phyloP scores from a whole-genome alignment of 2,888 invertebrate genomes.

The Trypoxylon attenuatum region DNA sequence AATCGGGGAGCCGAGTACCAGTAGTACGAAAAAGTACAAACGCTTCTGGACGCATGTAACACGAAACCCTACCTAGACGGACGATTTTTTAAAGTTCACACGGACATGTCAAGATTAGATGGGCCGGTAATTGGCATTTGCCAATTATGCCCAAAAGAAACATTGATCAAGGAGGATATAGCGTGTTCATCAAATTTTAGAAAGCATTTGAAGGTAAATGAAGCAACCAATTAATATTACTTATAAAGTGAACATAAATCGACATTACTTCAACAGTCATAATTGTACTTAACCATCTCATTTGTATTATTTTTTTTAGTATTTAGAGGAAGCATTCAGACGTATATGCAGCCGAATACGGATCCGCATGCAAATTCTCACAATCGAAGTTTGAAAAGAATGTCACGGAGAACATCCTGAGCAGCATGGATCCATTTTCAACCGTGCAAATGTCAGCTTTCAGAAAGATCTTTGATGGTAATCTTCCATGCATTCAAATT shows the following conservation, averaged over 20 bases:
- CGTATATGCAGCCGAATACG: neutral
- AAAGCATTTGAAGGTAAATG: neutral
- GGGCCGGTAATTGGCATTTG: neutral
- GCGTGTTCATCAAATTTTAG: neutral
- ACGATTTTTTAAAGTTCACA: neutral
- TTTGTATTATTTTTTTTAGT: neutral
- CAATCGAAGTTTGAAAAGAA: neutral
- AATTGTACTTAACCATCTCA: neutral
- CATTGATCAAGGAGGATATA: neutral
- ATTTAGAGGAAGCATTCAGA: neutral
- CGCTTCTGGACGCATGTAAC: neutral
- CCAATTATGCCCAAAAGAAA: neutral
- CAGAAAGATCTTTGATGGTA: neutral
- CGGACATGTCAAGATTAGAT: neutral
- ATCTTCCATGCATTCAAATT: neutral
- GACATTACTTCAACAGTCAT: no score
- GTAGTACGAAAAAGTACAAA: neutral
- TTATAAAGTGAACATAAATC: no score
- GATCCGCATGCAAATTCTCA: neutral
- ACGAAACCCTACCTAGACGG: neutral
- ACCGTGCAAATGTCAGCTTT: neutral
- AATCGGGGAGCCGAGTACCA: neutral
- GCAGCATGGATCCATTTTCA: no score
- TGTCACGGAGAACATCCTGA: no score
- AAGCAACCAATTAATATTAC: neutral